Percentiles rank a stretch among this genome's conserved stretches.
phyloP scores from a whole-genome alignment of 2,113 vertebrate species.

The Uria aalge region DNA sequence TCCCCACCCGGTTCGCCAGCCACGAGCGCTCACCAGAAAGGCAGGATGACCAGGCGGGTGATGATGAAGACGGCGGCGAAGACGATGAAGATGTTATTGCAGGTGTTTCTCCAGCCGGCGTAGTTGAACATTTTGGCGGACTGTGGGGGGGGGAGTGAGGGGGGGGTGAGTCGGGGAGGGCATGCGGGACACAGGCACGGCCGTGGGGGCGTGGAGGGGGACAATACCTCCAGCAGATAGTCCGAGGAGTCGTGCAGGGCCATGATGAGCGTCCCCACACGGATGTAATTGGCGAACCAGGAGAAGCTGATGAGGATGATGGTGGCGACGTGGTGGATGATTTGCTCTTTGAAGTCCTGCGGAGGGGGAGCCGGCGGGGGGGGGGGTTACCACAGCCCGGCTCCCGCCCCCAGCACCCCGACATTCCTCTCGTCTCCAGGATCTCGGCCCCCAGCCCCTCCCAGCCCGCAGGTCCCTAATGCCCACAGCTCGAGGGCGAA shows the following conservation, averaged over 20 bases:
- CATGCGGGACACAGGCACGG: accelerated
- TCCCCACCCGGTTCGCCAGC: accelerated
- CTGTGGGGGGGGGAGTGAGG: conserved; percentile 53
- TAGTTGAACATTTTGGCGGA: conserved; percentile 99
- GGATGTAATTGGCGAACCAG: conserved; percentile 93
- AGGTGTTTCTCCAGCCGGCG: conserved; percentile 91
- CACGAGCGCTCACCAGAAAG: conserved; percentile 80
- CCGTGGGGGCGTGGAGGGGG: accelerated
- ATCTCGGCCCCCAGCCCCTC: not conserved
- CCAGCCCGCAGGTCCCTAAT: accelerated
- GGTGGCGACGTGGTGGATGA: conserved; percentile 93
- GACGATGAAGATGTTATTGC: conserved; percentile 92
- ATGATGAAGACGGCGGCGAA: conserved; percentile 90
- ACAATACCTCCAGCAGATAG: conserved; percentile 86
- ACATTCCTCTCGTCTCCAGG: accelerated
- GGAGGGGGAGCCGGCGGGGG: not conserved
- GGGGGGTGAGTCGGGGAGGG: not conserved
- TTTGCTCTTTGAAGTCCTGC: conserved; percentile 94
- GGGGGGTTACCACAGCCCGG: not conserved
- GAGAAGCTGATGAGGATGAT: conserved; percentile 96
- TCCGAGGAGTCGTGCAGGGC: conserved; percentile 91
- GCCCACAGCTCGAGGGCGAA: accelerated
- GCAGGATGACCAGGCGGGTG: conserved; percentile 89
- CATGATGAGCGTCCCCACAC: conserved; percentile 93
- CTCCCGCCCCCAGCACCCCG: not conserved